These are phyloP conservation scores for Kryptopterus vitreolus DNA, from an alignment of 2,797 vertebrate species.

Conservation along the genomic window DNA sequence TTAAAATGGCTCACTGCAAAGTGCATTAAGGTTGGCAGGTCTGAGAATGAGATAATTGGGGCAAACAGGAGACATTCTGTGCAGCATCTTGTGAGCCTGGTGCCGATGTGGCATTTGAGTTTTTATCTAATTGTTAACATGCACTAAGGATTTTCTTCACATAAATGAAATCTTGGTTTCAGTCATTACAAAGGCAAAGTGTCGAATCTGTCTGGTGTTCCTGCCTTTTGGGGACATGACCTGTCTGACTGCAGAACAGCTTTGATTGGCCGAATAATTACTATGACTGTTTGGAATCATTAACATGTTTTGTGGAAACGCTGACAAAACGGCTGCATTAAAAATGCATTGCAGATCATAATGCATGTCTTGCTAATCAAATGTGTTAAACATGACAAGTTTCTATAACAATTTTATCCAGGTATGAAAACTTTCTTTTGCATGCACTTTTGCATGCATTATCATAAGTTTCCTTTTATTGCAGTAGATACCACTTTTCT, in stretches of 20 bases:
- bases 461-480: no score
- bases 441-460: neutral
- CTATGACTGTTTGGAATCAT: neutral
- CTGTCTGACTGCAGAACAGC: neutral
- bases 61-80: neutral
- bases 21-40: neutral
- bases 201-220: neutral
- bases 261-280: neutral
- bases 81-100: neutral
- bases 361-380: neutral
- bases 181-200: no score
- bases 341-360: neutral
- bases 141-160: no score
- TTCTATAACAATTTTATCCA: neutral
- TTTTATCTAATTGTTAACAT: no score
- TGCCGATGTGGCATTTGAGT: neutral
- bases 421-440: neutral
- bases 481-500: neutral
- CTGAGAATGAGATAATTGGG: neutral
- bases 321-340: neutral
- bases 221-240: neutral
- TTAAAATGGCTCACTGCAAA: neutral
- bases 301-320: neutral
- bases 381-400: neutral
- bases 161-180: no score